A percentile compares a stretch with the other conserved stretches of the same genome.
These are phyloP conservation scores for Scaptomyza montana DNA, from an alignment of 1,140 invertebrate species.

Conservation along the genomic window DNA sequence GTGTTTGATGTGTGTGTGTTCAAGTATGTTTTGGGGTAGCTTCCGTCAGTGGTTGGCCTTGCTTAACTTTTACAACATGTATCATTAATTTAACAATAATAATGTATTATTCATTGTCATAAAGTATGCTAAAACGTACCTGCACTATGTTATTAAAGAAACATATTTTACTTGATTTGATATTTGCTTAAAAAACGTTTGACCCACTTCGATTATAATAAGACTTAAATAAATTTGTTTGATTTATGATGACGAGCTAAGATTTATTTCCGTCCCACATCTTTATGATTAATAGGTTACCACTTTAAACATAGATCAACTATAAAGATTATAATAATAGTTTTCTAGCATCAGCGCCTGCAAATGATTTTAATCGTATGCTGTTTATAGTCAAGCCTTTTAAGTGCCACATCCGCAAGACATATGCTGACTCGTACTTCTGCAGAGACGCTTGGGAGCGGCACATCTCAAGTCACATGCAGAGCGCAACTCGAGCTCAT, in stretches of 20 bases:
- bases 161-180: too few species aligned
- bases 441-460: not conserved
- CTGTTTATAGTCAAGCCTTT: not conserved
- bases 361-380: constrained; percentile 4
- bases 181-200: too few species aligned
- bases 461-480: not conserved
- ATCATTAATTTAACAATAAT: constrained; percentile 1
- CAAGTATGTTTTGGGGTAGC: constrained; percentile 1
- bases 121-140: too few species aligned
- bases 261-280: not conserved
- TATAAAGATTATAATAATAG: constrained; percentile 9
- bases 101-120: too few species aligned
- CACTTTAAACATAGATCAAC: not conserved
- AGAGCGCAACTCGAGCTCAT: constrained; percentile 1
- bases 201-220: too few species aligned
- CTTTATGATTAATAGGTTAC: not conserved
- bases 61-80: not conserved
- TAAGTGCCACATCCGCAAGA: not conserved
- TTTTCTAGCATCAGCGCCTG: constrained; percentile 7
- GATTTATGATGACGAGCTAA: not conserved
- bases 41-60: not conserved
- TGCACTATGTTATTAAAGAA: too few species aligned
- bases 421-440: constrained; percentile 7
- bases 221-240: not conserved
- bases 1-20: not conserved